Evolutionary conservation across 2,113 vertebrate genomes (phyloP).

Genomic region (Myotis yumanensis): DNA sequence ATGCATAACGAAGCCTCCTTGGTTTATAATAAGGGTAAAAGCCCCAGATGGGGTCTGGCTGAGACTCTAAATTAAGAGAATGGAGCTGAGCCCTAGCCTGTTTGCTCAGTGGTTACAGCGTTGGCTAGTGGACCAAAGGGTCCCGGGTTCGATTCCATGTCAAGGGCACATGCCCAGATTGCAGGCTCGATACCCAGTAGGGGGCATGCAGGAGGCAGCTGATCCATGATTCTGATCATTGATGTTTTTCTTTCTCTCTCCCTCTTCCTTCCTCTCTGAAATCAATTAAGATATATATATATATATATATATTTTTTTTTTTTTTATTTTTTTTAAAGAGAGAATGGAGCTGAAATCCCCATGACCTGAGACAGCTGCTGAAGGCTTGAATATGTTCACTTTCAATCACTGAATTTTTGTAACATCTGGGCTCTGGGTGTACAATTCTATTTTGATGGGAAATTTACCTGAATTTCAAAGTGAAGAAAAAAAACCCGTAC

Average conservation of each 20-base stretch:
- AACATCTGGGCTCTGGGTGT: neutral
- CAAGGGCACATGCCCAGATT: too few relatives aligned
- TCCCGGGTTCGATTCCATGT: too few relatives aligned
- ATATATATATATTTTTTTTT: too few relatives aligned
- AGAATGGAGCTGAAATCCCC: neutral
- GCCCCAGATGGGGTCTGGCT: neutral
- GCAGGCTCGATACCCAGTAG: too few relatives aligned
- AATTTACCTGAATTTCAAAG: conserved; percentile 15
- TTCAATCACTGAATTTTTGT: conserved; percentile 36
- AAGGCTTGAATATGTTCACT: conserved; percentile 41
- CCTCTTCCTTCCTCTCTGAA: too few relatives aligned
- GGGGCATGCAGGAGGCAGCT: too few relatives aligned
- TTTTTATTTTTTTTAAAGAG: neutral
- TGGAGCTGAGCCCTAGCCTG: neutral
- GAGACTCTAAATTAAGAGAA: neutral
- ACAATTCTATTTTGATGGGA: neutral
- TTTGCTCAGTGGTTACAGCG: too few relatives aligned
- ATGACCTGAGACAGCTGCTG: neutral
- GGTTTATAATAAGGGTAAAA: neutral
- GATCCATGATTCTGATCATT: too few relatives aligned
- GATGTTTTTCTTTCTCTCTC: too few relatives aligned
- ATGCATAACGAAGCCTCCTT: neutral
- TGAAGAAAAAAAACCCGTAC: neutral
- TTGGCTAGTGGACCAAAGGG: too few relatives aligned
- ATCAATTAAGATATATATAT: too few relatives aligned